Conservation (phyloP, 2,888 invertebrate genomes). For the Pristionchus mayeri region DNA sequence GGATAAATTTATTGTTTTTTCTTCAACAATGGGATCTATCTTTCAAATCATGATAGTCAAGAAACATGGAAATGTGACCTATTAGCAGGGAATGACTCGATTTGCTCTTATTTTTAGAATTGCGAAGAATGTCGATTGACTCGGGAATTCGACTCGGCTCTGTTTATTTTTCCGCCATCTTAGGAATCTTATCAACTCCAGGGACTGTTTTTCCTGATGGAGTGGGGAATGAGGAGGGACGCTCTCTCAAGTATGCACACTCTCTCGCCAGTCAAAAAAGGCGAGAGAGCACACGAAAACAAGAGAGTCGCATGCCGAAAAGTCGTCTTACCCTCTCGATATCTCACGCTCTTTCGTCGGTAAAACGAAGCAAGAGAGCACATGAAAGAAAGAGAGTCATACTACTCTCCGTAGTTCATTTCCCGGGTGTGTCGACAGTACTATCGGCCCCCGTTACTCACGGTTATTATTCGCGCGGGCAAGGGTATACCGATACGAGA, state of each 20-base stretch:
- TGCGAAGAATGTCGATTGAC: too few relatives aligned
- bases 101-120: too few relatives aligned
- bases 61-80: too few relatives aligned
- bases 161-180: conserved; percentile 18
- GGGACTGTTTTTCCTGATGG: conserved; percentile 18
- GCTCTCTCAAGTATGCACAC: background rate
- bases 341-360: too few relatives aligned
- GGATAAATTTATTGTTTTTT: too few relatives aligned
- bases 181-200: conserved; percentile 35
- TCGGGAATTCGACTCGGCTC: background rate
- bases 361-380: too few relatives aligned
- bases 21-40: too few relatives aligned
- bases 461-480: background rate
- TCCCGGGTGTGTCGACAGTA: too few relatives aligned
- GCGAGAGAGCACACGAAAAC: background rate
- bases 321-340: too few relatives aligned
- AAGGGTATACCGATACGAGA: background rate
- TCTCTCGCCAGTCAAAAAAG: background rate
- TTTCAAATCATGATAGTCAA: too few relatives aligned
- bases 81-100: too few relatives aligned
- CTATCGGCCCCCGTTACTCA: background rate
- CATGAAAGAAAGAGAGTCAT: too few relatives aligned
- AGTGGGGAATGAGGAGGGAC: background rate
- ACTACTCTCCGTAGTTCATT: conserved; percentile 5
- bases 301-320: background rate